Percentiles rank a stretch among this genome's conserved stretches.
These are phyloP conservation scores for Corvus hawaiiensis DNA, from an alignment of 2,113 vertebrate species.

Conservation along the genomic window DNA sequence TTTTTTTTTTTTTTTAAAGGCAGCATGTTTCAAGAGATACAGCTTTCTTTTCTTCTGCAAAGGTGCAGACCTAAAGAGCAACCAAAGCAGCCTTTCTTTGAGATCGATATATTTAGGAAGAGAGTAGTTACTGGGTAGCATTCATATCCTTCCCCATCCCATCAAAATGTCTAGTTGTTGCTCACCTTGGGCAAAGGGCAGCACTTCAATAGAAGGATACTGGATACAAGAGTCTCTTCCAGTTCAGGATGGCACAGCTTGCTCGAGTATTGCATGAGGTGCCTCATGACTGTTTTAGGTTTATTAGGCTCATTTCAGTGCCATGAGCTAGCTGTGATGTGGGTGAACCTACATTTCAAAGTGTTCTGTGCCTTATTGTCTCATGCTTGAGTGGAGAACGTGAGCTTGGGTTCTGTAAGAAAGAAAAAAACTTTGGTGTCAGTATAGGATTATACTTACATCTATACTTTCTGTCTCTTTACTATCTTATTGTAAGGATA, in stretches of 20 bases:
- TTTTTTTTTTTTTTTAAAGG: not conserved
- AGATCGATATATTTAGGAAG: not conserved
- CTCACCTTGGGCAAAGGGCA: not conserved
- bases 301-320: not conserved
- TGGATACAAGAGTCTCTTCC: not conserved
- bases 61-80: not conserved
- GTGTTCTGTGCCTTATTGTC: not conserved
- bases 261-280: not conserved
- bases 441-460: not conserved
- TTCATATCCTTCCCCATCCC: not conserved
- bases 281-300: not conserved
- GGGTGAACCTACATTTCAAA: not conserved
- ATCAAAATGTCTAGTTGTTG: not conserved
- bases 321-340: not conserved
- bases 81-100: not conserved
- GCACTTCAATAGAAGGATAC: not conserved
- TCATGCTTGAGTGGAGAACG: not conserved
- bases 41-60: not conserved
- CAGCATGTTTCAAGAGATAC: not conserved
- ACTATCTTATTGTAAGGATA: not conserved
- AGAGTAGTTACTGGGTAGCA: not conserved
- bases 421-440: not conserved
- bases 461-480: not conserved
- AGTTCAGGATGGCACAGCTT: not conserved
- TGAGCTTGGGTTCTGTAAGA: not conserved